phyloP scores from a whole-genome alignment of 1,140 invertebrate genomes.

The Drosophila nasuta region DNA sequence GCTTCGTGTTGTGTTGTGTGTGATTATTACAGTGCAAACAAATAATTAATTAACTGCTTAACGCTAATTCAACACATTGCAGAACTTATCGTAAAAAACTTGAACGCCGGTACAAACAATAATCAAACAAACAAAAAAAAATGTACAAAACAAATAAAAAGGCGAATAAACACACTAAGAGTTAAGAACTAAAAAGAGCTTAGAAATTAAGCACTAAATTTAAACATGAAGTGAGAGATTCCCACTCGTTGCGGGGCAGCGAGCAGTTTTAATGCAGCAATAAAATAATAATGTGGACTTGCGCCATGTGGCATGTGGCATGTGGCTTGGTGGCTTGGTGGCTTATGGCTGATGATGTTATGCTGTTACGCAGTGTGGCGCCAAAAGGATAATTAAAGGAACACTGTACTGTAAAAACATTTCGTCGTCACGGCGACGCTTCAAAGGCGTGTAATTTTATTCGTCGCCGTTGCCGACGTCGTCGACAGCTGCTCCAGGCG shows the following conservation, averaged over 20 bases:
- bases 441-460: conserved; percentile 68
- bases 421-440: conserved; percentile 6
- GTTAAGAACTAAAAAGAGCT: conserved; percentile 43
- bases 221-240: conserved; percentile 54
- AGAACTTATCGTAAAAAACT: conserved; percentile 31
- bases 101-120: conserved; percentile 65
- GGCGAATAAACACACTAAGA: conserved; percentile 53
- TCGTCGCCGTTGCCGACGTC: conserved; percentile 66
- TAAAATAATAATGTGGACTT: conserved; percentile 44
- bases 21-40: conserved; percentile 54
- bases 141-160: conserved; percentile 56
- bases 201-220: conserved; percentile 47
- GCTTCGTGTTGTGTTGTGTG: conserved; percentile 15
- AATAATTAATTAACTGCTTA: conserved; percentile 55
- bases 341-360: conserved; percentile 55
- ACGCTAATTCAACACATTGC: conserved; percentile 50
- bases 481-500: conserved; percentile 86
- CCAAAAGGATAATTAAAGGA: conserved; percentile 59
- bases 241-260: conserved; percentile 15
- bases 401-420: conserved; percentile 46
- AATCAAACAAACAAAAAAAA: conserved; percentile 63
- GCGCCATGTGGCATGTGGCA: conserved; percentile 34
- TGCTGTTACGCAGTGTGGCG: conserved; percentile 40
- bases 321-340: conserved; percentile 39
- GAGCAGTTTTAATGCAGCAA: conserved; percentile 44